Conservation (phyloP, 2,113 vertebrate genomes). For the Hepsetus odoe region DNA sequence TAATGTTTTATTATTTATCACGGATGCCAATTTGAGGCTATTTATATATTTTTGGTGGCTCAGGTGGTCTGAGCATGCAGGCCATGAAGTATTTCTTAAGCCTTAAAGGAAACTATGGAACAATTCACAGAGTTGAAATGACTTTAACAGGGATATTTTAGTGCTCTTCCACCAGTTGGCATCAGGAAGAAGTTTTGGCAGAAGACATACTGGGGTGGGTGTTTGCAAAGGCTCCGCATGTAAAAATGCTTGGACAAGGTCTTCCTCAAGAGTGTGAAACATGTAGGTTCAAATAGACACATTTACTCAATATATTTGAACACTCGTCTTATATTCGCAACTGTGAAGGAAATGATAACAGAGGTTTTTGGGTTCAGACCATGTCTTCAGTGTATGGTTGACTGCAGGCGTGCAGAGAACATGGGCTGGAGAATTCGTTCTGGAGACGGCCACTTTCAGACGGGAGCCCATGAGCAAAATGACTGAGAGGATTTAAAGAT, state of each 20-base stretch:
- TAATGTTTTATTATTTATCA: neutral
- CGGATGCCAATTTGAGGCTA: no score
- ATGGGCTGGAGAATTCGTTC: no score
- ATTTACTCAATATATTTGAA: slow-evolving; percentile 5
- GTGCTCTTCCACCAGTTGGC: slow-evolving; percentile 11
- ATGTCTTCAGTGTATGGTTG: no score
- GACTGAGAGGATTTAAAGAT: no score
- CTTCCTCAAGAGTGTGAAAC: slow-evolving; percentile 15
- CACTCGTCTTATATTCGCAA: neutral
- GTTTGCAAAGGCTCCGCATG: slow-evolving; percentile 17
- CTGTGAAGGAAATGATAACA: neutral
- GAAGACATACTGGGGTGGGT: slow-evolving; percentile 8
- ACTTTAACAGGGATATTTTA: slow-evolving; percentile 18
- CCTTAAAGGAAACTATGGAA: neutral
- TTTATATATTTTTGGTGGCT: neutral
- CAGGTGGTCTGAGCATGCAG: neutral
- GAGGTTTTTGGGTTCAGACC: no score
- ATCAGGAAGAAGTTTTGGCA: slow-evolving; percentile 21
- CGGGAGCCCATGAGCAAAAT: no score
- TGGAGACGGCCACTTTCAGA: no score
- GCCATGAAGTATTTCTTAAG: neutral
- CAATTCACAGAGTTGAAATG: neutral
- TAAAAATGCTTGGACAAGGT: slow-evolving; percentile 34
- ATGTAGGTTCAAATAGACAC: neutral
- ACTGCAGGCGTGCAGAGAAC: no score